Percentiles rank a stretch among this genome's conserved stretches.
phyloP scores from a whole-genome alignment of 2,797 vertebrate genomes.

The Amniataba percoides region DNA sequence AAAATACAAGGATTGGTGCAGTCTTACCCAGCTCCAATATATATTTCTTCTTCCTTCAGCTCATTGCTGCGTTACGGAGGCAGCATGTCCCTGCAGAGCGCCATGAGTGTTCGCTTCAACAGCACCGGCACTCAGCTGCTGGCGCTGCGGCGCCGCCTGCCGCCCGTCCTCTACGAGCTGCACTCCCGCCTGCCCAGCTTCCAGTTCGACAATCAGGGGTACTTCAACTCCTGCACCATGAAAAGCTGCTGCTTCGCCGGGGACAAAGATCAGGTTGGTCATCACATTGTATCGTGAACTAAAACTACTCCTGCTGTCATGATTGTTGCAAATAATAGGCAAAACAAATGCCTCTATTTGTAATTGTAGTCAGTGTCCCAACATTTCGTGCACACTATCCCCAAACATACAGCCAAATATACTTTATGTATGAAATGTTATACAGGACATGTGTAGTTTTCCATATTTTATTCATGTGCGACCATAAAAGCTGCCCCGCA shows the following conservation, averaged over 20 bases:
- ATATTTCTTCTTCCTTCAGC: constrained; percentile 73
- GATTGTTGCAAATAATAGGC: too few species aligned
- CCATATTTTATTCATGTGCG: background rate
- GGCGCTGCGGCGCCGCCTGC: constrained; percentile 94
- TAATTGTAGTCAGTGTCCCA: background rate
- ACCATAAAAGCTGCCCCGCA: background rate
- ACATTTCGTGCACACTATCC: background rate
- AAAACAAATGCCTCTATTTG: too few species aligned
- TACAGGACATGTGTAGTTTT: background rate
- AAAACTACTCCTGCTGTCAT: background rate
- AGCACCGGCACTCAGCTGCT: constrained; percentile 96
- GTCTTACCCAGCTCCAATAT: accelerated
- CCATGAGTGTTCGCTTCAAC: constrained; percentile 99
- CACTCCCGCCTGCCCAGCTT: constrained; percentile 97
- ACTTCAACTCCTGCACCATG: constrained; percentile 99
- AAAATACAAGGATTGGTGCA: too few species aligned
- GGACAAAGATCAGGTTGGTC: constrained; percentile 94
- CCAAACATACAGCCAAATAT: background rate
- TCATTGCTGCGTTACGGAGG: constrained; percentile 96
- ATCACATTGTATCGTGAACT: background rate
- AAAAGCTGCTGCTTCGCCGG: constrained; percentile 99
- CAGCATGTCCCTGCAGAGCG: constrained; percentile 96
- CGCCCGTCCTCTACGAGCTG: constrained; percentile 97
- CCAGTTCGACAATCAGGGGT: constrained; percentile 99
- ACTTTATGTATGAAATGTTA: constrained; percentile 1